These are phyloP conservation scores for Barbus barbus DNA, from an alignment of 2,113 vertebrate species.

Conservation along the genomic window DNA sequence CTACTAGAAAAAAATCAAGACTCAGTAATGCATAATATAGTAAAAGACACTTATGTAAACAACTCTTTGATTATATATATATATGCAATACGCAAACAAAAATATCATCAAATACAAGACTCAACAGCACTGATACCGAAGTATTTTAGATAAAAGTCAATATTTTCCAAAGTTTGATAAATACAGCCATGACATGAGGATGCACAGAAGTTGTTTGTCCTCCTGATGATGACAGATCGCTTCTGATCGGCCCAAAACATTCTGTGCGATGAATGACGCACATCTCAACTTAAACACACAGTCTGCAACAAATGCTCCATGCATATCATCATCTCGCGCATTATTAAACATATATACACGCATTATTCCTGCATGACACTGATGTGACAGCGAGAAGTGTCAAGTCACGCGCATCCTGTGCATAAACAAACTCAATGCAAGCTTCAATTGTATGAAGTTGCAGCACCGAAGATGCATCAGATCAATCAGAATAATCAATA, in stretches of 20 bases:
- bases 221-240: not conserved
- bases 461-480: slow-evolving; percentile 47
- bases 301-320: slow-evolving; percentile 7
- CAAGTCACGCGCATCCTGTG: not conserved
- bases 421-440: not conserved
- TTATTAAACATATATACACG: not conserved
- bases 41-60: not conserved
- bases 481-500: slow-evolving; percentile 41
- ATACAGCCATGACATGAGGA: not conserved
- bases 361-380: not conserved
- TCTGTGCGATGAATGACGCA: not conserved
- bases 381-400: not conserved
- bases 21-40: not conserved
- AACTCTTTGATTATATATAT: not conserved
- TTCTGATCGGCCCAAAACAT: not conserved
- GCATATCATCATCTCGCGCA: too few species aligned
- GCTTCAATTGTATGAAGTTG: slow-evolving; percentile 36
- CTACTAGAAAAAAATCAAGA: not conserved
- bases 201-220: not conserved
- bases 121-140: not conserved
- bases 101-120: too few species aligned
- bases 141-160: not conserved
- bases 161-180: too few species aligned
- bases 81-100: not conserved
- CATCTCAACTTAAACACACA: not conserved